Conservation (phyloP, 2,797 vertebrate genomes). For the Semotilus atromaculatus region DNA sequence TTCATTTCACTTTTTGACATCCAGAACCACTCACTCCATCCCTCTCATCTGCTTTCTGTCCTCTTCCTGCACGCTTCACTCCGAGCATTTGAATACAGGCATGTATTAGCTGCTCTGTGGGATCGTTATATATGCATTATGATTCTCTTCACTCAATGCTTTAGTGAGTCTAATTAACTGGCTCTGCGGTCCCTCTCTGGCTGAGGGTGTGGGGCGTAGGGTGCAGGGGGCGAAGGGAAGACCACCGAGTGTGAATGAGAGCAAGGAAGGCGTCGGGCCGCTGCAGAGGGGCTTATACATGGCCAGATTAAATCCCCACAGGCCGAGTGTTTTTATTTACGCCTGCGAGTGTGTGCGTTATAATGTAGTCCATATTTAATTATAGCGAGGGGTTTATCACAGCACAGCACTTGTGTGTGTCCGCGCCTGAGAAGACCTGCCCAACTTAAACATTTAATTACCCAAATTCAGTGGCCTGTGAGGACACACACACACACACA, state of each 20-base stretch:
- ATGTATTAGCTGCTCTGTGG: conserved; percentile 75
- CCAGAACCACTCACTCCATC: conserved; percentile 19
- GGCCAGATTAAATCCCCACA: conserved; percentile 76
- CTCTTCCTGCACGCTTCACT: conserved; percentile 45
- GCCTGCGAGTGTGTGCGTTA: conserved; percentile 73
- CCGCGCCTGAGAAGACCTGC: conserved; percentile 76
- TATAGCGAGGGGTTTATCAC: conserved; percentile 83
- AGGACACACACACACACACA: conserved; percentile 69
- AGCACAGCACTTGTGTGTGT: conserved; percentile 83
- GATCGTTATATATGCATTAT: conserved; percentile 78
- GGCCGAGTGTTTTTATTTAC: conserved; percentile 77
- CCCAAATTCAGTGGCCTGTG: conserved; percentile 82
- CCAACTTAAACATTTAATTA: conserved; percentile 82
- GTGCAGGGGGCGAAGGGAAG: conserved; percentile 61
- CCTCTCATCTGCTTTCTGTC: conserved; percentile 18
- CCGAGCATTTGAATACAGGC: conserved; percentile 76
- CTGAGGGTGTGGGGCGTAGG: conserved; percentile 65
- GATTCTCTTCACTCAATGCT: conserved; percentile 79
- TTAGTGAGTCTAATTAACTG: conserved; percentile 83
- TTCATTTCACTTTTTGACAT: neutral
- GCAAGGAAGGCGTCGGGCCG: conserved; percentile 54
- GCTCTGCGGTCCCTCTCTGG: conserved; percentile 78
- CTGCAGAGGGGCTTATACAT: conserved; percentile 75
- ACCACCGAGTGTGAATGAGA: conserved; percentile 53
- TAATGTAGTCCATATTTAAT: conserved; percentile 83